Evolutionary conservation across 2,113 vertebrate species (phyloP).

Genomic region (Myrmecophaga tridactyla): DNA sequence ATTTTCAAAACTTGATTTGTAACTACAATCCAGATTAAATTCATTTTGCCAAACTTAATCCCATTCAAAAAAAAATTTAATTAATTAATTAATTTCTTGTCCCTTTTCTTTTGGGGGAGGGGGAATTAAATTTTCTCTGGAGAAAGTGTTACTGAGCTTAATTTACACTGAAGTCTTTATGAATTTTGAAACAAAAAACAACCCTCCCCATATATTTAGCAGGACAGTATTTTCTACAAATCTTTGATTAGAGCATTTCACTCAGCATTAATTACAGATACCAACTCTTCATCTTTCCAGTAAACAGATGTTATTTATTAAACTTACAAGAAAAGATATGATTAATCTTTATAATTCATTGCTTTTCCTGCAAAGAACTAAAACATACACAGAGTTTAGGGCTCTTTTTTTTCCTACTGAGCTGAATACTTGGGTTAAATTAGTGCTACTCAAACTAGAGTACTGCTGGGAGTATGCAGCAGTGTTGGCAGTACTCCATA

Average conservation of each 20-base stretch:
- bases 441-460: background rate
- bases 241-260: conserved; percentile 60
- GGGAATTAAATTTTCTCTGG: conserved; percentile 41
- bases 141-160: conserved; percentile 48
- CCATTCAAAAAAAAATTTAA: conserved; percentile 37
- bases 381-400: background rate
- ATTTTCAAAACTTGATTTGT: conserved; percentile 37
- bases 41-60: background rate
- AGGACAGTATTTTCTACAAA: conserved; percentile 49
- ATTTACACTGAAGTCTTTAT: conserved; percentile 49
- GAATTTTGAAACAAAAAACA: conserved; percentile 68
- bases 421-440: conserved; percentile 48
- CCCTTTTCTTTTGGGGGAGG: background rate
- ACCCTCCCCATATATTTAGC: conserved; percentile 54
- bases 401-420: background rate
- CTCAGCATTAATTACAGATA: conserved; percentile 74
- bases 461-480: background rate
- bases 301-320: conserved; percentile 71
- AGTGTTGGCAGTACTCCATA: background rate
- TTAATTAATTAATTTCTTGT: background rate
- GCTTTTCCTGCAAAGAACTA: conserved; percentile 57
- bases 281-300: conserved; percentile 69
- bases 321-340: conserved; percentile 56
- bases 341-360: conserved; percentile 58
- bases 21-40: conserved; percentile 53